These are phyloP conservation scores for Samia ricini DNA, from an alignment of 1,140 invertebrate genomes.

Conservation along the genomic window DNA sequence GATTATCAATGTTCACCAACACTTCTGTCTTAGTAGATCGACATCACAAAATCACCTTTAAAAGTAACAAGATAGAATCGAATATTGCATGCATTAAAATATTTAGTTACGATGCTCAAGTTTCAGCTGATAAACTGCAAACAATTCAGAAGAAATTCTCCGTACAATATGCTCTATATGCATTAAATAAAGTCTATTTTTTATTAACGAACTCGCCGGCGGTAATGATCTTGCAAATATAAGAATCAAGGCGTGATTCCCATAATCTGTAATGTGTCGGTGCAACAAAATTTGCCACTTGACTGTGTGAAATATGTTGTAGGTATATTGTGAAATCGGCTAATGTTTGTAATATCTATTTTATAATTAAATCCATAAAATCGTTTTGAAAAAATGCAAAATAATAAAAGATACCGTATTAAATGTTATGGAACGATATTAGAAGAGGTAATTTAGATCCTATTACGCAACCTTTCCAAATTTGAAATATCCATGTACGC, in stretches of 20 bases:
- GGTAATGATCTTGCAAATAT: slow-evolving; percentile 27
- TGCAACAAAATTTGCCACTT: slow-evolving; percentile 67
- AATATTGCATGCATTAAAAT: slow-evolving; percentile 13
- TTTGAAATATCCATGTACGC: too few species aligned
- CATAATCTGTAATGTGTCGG: slow-evolving; percentile 63
- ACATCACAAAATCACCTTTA: slow-evolving; percentile 23
- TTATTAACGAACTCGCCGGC: not conserved
- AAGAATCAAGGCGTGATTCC: slow-evolving; percentile 57
- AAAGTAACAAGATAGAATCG: not conserved
- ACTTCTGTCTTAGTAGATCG: slow-evolving; percentile 38
- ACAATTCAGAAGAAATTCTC: not conserved
- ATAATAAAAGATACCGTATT: too few species aligned
- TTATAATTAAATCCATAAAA: not conserved
- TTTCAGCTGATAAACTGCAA: not conserved
- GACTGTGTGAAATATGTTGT: slow-evolving; percentile 41
- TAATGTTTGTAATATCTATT: not conserved
- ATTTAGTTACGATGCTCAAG: not conserved
- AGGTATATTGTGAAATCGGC: not conserved
- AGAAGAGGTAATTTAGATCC: too few species aligned
- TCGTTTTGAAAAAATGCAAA: too few species aligned
- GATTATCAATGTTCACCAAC: slow-evolving; percentile 56
- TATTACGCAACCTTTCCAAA: too few species aligned
- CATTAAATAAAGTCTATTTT: not conserved
- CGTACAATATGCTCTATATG: not conserved
- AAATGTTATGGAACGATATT: too few species aligned